These are phyloP conservation scores for Magallana ariakensis DNA, from an alignment of 1,140 invertebrate species.

Conservation along the genomic window DNA sequence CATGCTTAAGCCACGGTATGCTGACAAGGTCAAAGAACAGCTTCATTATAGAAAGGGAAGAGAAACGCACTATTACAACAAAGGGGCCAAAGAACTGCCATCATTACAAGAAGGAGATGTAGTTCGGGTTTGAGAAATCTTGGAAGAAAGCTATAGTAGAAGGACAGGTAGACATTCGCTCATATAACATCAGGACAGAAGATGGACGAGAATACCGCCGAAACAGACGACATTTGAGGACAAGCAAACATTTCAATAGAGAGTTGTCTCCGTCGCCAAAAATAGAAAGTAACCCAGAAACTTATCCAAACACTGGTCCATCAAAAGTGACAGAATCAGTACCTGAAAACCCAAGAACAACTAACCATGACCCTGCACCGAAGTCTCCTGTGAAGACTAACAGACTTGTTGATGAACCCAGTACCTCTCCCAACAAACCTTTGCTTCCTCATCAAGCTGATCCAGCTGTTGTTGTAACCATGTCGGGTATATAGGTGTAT, in stretches of 20 bases:
- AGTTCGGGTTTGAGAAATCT: constrained; percentile 40
- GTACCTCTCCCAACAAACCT: background rate
- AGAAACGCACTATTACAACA: constrained; percentile 25
- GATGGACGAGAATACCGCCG: too few relatives aligned
- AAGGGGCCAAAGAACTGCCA: constrained; percentile 22
- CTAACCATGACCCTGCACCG: background rate
- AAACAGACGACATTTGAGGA: too few relatives aligned
- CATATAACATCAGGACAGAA: constrained; percentile 25
- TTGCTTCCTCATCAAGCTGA: background rate
- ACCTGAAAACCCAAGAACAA: constrained; percentile 3
- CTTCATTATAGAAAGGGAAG: constrained; percentile 25
- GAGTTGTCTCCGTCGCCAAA: too few relatives aligned
- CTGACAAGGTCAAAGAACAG: constrained; percentile 27
- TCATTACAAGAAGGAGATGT: constrained; percentile 42
- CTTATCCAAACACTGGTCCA: background rate
- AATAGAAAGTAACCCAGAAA: too few relatives aligned
- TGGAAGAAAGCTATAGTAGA: constrained; percentile 15
- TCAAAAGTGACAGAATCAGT: constrained; percentile 5
- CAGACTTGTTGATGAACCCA: background rate
- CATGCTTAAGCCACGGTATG: constrained; percentile 6
- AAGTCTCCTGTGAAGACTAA: background rate
- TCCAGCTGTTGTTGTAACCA: background rate
- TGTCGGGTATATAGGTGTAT: too few relatives aligned
- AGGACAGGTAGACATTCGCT: constrained; percentile 16
- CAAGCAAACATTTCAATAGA: too few relatives aligned